phyloP scores from a whole-genome alignment of 2,888 invertebrate species.

The Venustoraphidia nigricollis region DNA sequence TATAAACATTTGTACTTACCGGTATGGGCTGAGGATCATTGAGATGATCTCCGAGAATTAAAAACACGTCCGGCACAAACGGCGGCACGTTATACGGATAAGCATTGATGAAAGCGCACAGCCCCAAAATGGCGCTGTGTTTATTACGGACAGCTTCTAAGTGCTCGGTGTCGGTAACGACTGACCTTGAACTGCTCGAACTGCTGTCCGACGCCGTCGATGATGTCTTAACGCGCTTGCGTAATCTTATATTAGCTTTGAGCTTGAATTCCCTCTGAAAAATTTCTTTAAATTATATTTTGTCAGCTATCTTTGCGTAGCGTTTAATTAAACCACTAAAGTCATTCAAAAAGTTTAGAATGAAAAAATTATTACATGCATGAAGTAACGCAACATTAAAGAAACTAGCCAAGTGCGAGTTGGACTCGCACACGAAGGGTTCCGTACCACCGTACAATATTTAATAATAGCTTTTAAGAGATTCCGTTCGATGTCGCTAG shows the following conservation, averaged over 20 bases:
- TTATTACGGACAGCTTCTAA: slow-evolving; percentile 30
- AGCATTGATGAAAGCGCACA: slow-evolving; percentile 76
- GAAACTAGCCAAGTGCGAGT: too few species aligned
- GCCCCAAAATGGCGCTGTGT: slow-evolving; percentile 76
- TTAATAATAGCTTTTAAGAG: too few species aligned
- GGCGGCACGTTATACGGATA: slow-evolving; percentile 77
- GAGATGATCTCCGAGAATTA: slow-evolving; percentile 62
- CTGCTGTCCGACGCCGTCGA: background rate
- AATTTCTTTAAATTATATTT: background rate
- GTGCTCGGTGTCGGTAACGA: slow-evolving; percentile 3
- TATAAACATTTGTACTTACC: slow-evolving; percentile 30
- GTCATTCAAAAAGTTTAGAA: too few species aligned
- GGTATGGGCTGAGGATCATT: slow-evolving; percentile 83
- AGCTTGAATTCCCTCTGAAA: slow-evolving; percentile 39
- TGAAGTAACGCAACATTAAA: too few species aligned
- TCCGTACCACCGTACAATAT: too few species aligned
- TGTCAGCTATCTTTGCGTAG: too few species aligned
- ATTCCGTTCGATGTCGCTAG: too few species aligned
- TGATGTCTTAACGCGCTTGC: slow-evolving; percentile 12
- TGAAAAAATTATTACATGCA: too few species aligned
- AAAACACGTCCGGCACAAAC: slow-evolving; percentile 61
- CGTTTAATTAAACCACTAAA: background rate
- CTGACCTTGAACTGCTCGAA: background rate
- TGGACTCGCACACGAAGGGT: too few species aligned
- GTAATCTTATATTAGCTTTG: slow-evolving; percentile 31